Conservation (phyloP, 2,113 vertebrate genomes). For the Marmota flaviventris region DNA sequence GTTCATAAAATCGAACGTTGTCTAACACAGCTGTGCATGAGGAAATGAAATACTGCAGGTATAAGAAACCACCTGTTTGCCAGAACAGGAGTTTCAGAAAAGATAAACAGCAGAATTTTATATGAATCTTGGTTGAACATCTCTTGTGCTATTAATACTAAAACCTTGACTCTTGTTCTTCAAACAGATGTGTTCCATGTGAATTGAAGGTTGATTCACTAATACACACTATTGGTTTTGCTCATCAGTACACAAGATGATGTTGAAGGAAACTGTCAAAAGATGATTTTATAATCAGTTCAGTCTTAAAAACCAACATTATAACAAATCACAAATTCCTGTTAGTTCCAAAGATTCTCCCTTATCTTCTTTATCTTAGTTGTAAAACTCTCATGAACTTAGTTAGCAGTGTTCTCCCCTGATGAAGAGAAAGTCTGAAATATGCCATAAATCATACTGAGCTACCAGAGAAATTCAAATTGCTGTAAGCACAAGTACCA, state of each 20-base stretch:
- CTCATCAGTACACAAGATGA: slow-evolving; percentile 31
- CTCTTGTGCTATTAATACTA: slow-evolving; percentile 41
- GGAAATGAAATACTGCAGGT: slow-evolving; percentile 80
- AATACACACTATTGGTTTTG: slow-evolving; percentile 12
- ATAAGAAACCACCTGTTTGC: slow-evolving; percentile 74
- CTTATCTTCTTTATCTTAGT: slow-evolving; percentile 76
- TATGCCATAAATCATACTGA: slow-evolving; percentile 89
- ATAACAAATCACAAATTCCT: not conserved
- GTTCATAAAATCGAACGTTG: slow-evolving; percentile 76
- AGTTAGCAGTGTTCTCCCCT: slow-evolving; percentile 83
- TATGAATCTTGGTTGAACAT: slow-evolving; percentile 17
- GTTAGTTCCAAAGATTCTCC: slow-evolving; percentile 61
- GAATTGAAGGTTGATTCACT: not conserved
- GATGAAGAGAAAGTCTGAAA: slow-evolving; percentile 86
- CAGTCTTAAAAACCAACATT: slow-evolving; percentile 48
- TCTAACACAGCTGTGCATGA: slow-evolving; percentile 74
- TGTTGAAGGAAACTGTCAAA: slow-evolving; percentile 51
- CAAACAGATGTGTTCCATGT: slow-evolving; percentile 65
- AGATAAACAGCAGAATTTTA: slow-evolving; percentile 70
- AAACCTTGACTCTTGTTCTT: slow-evolving; percentile 64
- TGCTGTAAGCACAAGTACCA: slow-evolving; percentile 87
- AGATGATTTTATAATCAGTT: slow-evolving; percentile 56
- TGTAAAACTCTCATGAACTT: slow-evolving; percentile 83
- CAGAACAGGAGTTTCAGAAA: slow-evolving; percentile 61
- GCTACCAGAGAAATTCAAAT: slow-evolving; percentile 88